Evolutionary conservation across 92 coral and sea anemone species (phyloP).

Genomic region (Parazoanthus atlanticus): DNA sequence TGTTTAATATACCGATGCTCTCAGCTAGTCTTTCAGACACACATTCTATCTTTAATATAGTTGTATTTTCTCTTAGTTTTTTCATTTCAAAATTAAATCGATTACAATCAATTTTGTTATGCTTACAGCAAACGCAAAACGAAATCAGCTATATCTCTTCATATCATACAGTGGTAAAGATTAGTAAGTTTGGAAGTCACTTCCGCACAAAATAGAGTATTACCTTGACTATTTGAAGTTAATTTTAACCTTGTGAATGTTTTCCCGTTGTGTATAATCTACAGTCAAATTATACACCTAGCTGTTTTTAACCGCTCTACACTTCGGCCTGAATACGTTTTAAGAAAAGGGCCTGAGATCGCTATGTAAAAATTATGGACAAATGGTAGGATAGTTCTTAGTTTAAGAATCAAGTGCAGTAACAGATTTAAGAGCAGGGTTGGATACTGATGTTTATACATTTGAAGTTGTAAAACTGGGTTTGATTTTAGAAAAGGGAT

Average conservation of each 20-base stretch:
- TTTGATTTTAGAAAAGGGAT: neutral
- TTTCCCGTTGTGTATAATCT: too few species aligned
- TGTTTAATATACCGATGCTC: neutral
- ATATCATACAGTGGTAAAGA: neutral
- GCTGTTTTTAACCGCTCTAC: neutral
- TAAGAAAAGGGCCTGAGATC: too few species aligned
- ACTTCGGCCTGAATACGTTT: too few species aligned
- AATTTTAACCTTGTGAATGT: neutral
- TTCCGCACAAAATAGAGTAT: neutral
- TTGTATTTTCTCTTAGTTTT: neutral
- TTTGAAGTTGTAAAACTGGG: too few species aligned
- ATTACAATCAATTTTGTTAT: neutral
- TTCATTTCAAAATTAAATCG: neutral
- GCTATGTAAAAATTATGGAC: too few species aligned
- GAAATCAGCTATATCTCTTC: neutral
- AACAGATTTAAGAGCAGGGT: too few species aligned
- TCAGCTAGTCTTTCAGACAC: neutral
- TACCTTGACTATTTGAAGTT: neutral
- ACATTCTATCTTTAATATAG: neutral
- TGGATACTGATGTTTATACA: too few species aligned
- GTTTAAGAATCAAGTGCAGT: neutral
- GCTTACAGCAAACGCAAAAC: neutral
- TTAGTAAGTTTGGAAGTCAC: neutral
- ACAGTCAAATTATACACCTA: neutral
- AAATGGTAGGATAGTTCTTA: neutral